A percentile compares a stretch with the other conserved stretches of the same genome.
phyloP scores from a whole-genome alignment of 2,888 invertebrate species.

The Orchesella flavescens region DNA sequence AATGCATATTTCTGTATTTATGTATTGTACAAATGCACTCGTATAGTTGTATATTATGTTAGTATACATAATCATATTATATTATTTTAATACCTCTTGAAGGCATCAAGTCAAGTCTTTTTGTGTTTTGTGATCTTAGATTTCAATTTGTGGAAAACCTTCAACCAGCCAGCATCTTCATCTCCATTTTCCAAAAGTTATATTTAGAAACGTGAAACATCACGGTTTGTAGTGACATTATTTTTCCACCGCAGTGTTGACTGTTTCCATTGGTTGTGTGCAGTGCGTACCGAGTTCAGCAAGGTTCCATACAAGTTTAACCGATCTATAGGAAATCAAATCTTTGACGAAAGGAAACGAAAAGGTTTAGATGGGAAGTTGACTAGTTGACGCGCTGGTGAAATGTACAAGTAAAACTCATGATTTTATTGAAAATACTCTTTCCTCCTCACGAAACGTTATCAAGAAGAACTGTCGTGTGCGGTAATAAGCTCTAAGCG shows the following conservation, averaged over 20 bases:
- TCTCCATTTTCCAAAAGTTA: conserved; percentile 15
- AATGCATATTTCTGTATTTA: too few species aligned
- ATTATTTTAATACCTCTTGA: too few species aligned
- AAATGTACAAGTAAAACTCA: too few species aligned
- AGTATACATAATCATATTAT: too few species aligned
- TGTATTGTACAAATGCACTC: too few species aligned
- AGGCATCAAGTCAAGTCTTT: background rate
- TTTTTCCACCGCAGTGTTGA: background rate
- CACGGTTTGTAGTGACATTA: background rate
- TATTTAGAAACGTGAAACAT: background rate
- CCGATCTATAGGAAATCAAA: background rate
- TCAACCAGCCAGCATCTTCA: background rate
- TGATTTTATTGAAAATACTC: too few species aligned
- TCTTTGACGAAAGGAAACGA: background rate
- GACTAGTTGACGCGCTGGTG: background rate
- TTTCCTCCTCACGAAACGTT: too few species aligned
- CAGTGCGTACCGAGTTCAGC: background rate
- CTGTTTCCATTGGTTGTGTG: background rate
- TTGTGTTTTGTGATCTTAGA: background rate
- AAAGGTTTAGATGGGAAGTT: background rate
- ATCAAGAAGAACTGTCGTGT: too few species aligned
- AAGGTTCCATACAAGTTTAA: background rate
- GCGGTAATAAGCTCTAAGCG: too few species aligned
- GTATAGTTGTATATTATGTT: too few species aligned
- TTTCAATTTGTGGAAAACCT: background rate